These are phyloP conservation scores for Agrochola lychnidis DNA, from an alignment of 2,888 invertebrate genomes.

Conservation along the genomic window DNA sequence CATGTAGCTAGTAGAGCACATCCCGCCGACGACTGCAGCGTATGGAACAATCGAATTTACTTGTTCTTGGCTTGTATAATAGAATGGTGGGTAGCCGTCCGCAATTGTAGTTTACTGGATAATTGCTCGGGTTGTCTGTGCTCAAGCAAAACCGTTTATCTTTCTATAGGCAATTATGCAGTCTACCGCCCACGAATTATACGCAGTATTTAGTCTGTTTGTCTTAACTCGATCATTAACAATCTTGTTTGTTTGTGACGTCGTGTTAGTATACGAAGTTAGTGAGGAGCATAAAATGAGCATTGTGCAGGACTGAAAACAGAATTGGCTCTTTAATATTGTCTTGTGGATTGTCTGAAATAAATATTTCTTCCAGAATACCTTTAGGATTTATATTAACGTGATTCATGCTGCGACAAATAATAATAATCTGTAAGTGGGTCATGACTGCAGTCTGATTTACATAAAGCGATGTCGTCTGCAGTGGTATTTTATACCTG, in stretches of 20 bases:
- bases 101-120: conserved; percentile 75
- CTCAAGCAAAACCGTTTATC: conserved; percentile 66
- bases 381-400: conserved; percentile 42
- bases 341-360: background rate
- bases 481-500: conserved; percentile 70
- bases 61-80: conserved; percentile 65
- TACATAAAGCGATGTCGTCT: conserved; percentile 81
- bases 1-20: conserved; percentile 70
- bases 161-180: conserved; percentile 72
- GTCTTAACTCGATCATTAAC: conserved; percentile 28
- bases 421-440: conserved; percentile 73
- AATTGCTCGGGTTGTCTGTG: conserved; percentile 71
- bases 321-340: conserved; percentile 4
- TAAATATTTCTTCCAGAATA: conserved; percentile 39
- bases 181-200: conserved; percentile 72
- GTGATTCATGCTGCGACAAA: conserved; percentile 78
- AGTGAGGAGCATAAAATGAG: background rate
- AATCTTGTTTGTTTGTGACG: conserved; percentile 28
- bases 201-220: conserved; percentile 54
- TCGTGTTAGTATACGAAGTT: background rate
- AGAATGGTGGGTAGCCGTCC: conserved; percentile 71
- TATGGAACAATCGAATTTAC: conserved; percentile 66
- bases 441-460: conserved; percentile 84
- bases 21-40: conserved; percentile 66
- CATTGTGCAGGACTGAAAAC: background rate